Conservation (phyloP, 2,888 invertebrate genomes). For the Pristionchus entomophagus region DNA sequence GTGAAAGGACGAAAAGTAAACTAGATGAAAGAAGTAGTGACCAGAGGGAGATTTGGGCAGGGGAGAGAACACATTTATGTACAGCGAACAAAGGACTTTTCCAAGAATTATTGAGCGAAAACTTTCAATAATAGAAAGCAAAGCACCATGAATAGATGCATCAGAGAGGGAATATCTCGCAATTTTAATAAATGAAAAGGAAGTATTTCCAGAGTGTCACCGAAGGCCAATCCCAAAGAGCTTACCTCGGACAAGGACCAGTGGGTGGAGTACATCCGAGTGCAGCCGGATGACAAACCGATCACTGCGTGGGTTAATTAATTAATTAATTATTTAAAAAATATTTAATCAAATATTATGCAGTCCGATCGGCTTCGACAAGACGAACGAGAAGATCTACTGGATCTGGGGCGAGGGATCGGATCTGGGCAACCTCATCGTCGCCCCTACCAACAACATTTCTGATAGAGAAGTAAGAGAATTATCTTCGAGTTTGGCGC, state of each 20-base stretch:
- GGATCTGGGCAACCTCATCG: conserved; percentile 71
- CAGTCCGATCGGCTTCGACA: conserved; percentile 72
- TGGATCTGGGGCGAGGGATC: conserved; percentile 72
- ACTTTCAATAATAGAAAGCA: too few relatives aligned
- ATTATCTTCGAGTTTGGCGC: too few relatives aligned
- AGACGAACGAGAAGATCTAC: conserved; percentile 70
- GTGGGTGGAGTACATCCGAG: conserved; percentile 70
- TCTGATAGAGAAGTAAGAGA: conserved; percentile 25
- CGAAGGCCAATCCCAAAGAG: conserved; percentile 57
- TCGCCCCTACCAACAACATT: conserved; percentile 67
- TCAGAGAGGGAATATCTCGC: too few relatives aligned
- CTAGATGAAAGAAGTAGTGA: not conserved
- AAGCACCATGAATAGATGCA: too few relatives aligned
- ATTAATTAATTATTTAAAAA: not conserved
- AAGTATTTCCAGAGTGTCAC: conserved; percentile 55
- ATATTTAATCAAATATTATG: conserved; percentile 43
- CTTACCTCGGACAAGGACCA: conserved; percentile 65
- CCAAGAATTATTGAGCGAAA: too few relatives aligned
- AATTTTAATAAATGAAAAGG: not conserved
- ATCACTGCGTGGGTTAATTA: conserved; percentile 65
- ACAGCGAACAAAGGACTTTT: too few relatives aligned
- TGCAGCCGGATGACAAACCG: conserved; percentile 72
- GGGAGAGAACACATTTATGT: too few relatives aligned
- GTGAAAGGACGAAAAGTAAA: not conserved
- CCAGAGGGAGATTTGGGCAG: too few relatives aligned